A percentile compares a stretch with the other conserved stretches of the same genome.
Evolutionary conservation across 1,140 invertebrate genomes (phyloP).

Genomic region (Eubasilissa regina): DNA sequence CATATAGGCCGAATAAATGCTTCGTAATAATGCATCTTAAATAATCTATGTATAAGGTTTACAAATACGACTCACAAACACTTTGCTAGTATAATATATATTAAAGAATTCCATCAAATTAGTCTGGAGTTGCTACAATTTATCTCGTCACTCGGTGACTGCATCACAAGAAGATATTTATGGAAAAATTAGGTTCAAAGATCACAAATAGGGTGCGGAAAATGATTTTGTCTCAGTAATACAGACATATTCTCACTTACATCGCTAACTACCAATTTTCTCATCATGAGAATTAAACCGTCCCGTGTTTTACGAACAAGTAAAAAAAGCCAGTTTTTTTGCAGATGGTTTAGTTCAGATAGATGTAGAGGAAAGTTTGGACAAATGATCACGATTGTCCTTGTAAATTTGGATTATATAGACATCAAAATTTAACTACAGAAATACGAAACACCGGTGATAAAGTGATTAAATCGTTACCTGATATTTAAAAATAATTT

Average conservation of each 20-base stretch:
- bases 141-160: neutral
- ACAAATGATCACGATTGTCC: neutral
- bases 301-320: too few relatives aligned
- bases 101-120: neutral
- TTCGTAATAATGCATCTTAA: conserved; percentile 15
- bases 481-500: neutral
- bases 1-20: conserved; percentile 2
- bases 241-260: too few relatives aligned
- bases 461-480: neutral
- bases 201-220: too few relatives aligned
- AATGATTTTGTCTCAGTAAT: too few relatives aligned
- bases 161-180: neutral
- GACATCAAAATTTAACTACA: conserved; percentile 38
- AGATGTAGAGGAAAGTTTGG: neutral
- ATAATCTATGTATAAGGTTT: conserved; percentile 5
- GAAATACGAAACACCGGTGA: conserved; percentile 7
- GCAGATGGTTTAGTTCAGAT: too few relatives aligned
- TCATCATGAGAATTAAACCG: too few relatives aligned
- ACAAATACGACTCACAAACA: conserved; percentile 5
- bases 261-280: too few relatives aligned
- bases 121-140: neutral
- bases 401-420: conserved; percentile 25
- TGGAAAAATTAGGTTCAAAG: too few relatives aligned
- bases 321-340: too few relatives aligned
- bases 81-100: neutral